Evolutionary conservation across 1,140 invertebrate species (phyloP).

Genomic region (Monomorium pharaonis): DNA sequence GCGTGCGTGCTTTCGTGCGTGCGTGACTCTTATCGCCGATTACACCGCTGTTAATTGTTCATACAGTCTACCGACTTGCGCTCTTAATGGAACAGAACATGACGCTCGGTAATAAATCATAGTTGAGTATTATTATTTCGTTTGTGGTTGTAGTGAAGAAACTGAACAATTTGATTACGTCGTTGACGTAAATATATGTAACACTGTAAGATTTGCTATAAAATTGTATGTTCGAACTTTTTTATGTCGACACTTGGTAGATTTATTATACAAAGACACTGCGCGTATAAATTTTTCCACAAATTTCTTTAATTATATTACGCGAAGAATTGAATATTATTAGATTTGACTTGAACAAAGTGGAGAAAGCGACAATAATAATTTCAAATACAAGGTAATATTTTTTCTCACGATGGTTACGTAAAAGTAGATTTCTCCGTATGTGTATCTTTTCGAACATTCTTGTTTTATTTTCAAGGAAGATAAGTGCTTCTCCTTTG

Average conservation of each 20-base stretch:
- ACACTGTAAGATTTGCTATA: neutral
- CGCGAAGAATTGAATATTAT: neutral
- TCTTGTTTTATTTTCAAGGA: conserved; percentile 26
- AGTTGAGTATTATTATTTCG: conserved; percentile 6
- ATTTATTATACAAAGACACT: neutral
- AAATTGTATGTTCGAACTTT: neutral
- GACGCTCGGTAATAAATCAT: conserved; percentile 68
- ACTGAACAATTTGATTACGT: neutral
- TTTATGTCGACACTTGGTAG: neutral
- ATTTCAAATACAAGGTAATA: conserved; percentile 3
- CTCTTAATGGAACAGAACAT: conserved; percentile 59
- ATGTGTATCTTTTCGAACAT: neutral
- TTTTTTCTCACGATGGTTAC: neutral
- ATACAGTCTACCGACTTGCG: conserved; percentile 36
- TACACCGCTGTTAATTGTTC: conserved; percentile 54
- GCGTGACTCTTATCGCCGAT: conserved; percentile 57
- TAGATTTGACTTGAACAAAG: neutral
- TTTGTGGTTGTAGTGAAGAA: conserved; percentile 2
- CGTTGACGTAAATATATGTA: neutral
- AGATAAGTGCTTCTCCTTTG: conserved; percentile 35
- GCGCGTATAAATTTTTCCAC: neutral
- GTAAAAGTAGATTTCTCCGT: neutral
- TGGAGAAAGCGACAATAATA: neutral
- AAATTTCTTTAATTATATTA: neutral
- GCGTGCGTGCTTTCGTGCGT: neutral